Evolutionary conservation across 2,888 invertebrate genomes (phyloP), one percentile per base, ranked within the genome.

Genomic region (Clunio marinus): DNA sequence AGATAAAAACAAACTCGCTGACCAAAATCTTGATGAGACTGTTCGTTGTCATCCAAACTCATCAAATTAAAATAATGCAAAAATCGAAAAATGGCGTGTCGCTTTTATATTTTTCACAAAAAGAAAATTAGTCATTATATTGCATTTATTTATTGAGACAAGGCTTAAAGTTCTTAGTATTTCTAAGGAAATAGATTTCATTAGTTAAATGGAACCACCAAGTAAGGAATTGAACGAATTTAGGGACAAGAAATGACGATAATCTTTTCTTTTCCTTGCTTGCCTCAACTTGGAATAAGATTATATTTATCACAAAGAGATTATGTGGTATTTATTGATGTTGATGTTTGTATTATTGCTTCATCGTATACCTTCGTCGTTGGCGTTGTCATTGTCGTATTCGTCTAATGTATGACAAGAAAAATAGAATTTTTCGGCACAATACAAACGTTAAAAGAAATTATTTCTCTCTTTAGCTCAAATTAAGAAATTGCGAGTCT

Each of bases 261-360:
- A 65, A 65, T 65, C 65, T 41, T 65, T 65, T 65, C 27, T 65
- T 28, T 46, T 32, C 59, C 2, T n/a, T n/a, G n/a, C n/a, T n/a
- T n/a, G n/a, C n/a, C n/a, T n/a, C n/a, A 25, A 37, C 22, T 20
- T 41, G 20, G 28, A 65, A 65, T 65, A 32, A 65, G 65, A 65
- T 65, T 65, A 65, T 65, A 51, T 65, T 65, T 65, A 65, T 65
- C 65, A 65, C 65, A 65, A 51, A 65, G 51, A 65, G 65, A 65
- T 65, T 65, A 65, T 65, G 65, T 65, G 51, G 65, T 24, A 51
- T 65, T 46, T 62, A 65, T 65, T 51, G 65, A 28, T 51, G 46
- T 27, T 62, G 22, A 37, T 37, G 25, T 27, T 32, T 4, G 32
- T 32, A 10, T 15, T 15, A 13, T 45, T 45, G 7, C 45, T 13